Evolutionary conservation across 2,888 invertebrate species (phyloP), one percentile per base, ranked within the genome.

Genomic region (Germaria angustata): DNA sequence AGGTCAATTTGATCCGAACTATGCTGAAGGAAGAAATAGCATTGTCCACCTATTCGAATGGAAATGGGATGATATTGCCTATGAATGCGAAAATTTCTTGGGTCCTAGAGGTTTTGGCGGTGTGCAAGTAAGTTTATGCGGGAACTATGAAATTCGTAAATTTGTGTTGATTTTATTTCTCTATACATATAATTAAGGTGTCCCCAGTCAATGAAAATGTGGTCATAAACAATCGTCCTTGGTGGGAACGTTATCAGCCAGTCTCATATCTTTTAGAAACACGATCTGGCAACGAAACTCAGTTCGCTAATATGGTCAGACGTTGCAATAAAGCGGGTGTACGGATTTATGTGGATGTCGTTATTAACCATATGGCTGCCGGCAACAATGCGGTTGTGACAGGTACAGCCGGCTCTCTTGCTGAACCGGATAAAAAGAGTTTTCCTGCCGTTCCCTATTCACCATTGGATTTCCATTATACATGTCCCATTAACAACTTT

Each of bases 181-280:
- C 22, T 20, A n/a, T n/a, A n/a, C 15, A 0, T 9, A 39, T 8
- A 7, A 36, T 20, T 36, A 3, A 91, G 90, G 92, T 95, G 6
- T 96, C 96, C 0, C 96, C 96, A 6, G 93, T 95, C 0, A 95
- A 93, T 86, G 96, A 96, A 89, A 95, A 96, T 86, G 90, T 94
- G 85, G 89, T 94, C 39, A 91, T 94, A 0, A 85, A 88, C 2
- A 71, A 59, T 53, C 92, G 95, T 0, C 96, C 97, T 0, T 98
- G 97, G 97, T 97, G 95, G 94, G 97, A 97, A 90, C 92, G 97
- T 22, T 97, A 97, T 89, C 97, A 97, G 90, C 96, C 96, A 0
- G 94, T 97, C 49, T 96, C 96, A 24, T 98, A 97, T 91, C 92
- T 92, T 15, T 91, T 97, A 66, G 88, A 89, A 3, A 96, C 96